Percentiles rank a stretch among this genome's conserved stretches.
Conservation (phyloP, 2,797 vertebrate species). For the Coilia nasus region DNA sequence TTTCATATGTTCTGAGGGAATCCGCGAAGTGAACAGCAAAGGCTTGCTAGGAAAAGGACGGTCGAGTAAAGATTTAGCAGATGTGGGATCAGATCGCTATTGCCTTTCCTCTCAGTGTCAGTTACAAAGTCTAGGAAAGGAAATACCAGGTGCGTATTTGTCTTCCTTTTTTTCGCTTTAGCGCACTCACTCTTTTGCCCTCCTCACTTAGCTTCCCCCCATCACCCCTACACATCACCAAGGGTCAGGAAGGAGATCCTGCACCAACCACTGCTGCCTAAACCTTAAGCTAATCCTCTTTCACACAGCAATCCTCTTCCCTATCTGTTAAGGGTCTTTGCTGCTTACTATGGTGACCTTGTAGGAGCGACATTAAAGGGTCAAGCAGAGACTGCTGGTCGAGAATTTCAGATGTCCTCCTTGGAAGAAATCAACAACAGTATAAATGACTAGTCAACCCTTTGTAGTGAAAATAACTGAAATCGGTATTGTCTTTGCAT, state of each 20-base stretch:
- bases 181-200: constrained; percentile 38
- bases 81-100: constrained; percentile 6
- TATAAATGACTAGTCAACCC: background rate
- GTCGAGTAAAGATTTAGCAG: background rate
- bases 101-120: background rate
- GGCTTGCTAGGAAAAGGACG: background rate
- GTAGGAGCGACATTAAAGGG: background rate
- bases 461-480: background rate
- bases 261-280: constrained; percentile 33
- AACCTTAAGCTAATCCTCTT: constrained; percentile 51
- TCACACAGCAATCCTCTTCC: constrained; percentile 41
- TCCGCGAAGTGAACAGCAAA: background rate
- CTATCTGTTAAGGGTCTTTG: constrained; percentile 43
- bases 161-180: background rate
- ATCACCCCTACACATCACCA: background rate
- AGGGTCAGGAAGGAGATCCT: constrained; percentile 38
- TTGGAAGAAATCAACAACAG: background rate
- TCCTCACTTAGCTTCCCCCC: constrained; percentile 12
- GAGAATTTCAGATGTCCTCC: background rate
- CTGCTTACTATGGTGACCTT: constrained; percentile 38
- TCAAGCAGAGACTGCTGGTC: background rate
- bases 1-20: constrained; percentile 12
- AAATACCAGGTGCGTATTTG: background rate
- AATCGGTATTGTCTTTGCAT: background rate
- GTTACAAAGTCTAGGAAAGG: background rate